Conservation (phyloP, 2,888 invertebrate genomes). For the Andrena hattorfiana region DNA sequence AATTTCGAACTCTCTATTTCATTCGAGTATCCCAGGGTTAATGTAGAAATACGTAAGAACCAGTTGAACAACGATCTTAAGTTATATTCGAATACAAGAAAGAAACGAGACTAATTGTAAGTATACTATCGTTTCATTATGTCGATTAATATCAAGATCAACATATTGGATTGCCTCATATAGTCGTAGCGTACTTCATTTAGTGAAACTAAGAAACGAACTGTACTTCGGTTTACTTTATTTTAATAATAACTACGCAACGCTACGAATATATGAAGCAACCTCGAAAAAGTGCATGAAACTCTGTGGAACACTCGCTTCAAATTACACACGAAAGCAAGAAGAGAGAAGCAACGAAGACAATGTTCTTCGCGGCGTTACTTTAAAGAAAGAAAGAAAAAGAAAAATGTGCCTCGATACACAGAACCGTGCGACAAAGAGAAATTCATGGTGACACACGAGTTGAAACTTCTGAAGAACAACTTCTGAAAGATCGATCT, state of each 20-base stretch:
- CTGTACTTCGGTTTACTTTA: neutral
- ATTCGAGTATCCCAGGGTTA: constrained; percentile 2
- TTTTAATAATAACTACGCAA: neutral
- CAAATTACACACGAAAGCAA: neutral
- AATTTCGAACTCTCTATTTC: neutral
- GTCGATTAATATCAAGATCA: neutral
- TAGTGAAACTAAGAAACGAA: neutral
- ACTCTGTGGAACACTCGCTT: neutral
- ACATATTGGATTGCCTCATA: neutral
- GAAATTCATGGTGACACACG: constrained; percentile 5
- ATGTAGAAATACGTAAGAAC: neutral
- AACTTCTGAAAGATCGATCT: constrained; percentile 6
- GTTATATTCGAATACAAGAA: neutral
- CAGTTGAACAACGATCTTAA: neutral
- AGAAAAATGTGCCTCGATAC: constrained; percentile 3
- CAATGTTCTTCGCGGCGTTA: neutral
- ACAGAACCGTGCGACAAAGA: neutral
- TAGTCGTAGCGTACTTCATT: neutral
- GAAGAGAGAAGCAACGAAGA: neutral
- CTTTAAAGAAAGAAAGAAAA: neutral
- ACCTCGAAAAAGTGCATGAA: neutral
- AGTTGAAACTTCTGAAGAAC: neutral
- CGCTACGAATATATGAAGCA: neutral
- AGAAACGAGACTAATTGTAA: neutral
- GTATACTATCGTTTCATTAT: neutral